phyloP scores from a whole-genome alignment of 2,888 invertebrate species.

The Gerris lacustris region DNA sequence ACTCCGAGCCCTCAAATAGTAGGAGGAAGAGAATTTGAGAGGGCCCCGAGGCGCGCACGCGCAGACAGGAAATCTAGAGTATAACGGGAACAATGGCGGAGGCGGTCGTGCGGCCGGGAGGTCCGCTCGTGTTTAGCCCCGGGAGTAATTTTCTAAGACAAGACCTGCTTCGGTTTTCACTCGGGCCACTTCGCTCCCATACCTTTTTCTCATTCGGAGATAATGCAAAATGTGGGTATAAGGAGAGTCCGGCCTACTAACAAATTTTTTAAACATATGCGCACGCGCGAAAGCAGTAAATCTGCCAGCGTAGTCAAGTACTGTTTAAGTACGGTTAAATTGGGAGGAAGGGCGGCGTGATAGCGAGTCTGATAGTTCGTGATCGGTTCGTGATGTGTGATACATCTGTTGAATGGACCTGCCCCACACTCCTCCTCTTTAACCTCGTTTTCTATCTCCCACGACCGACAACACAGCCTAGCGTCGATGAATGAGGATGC shows the following conservation, averaged over 20 bases:
- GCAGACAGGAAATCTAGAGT: slow-evolving; percentile 5
- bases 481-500: not conserved
- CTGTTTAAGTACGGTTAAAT: not conserved
- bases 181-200: not conserved
- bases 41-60: slow-evolving; percentile 2
- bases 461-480: not conserved
- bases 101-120: not conserved
- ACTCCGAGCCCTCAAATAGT: not conserved
- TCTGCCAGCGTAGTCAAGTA: not conserved
- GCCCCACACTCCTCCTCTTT: not conserved
- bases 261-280: not conserved
- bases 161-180: not conserved
- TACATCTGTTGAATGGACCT: not conserved
- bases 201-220: not conserved
- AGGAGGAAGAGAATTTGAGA: not conserved
- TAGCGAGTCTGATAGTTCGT: not conserved
- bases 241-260: not conserved
- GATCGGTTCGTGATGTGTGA: not conserved
- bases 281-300: slow-evolving; percentile 1
- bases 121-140: slow-evolving; percentile 1
- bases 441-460: not conserved
- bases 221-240: not conserved
- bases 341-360: not conserved
- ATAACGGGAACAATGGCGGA: not conserved
- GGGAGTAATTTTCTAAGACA: slow-evolving; percentile 3